Evolutionary conservation across 2,113 vertebrate genomes (phyloP).

Genomic region (Oostethus manadensis): DNA sequence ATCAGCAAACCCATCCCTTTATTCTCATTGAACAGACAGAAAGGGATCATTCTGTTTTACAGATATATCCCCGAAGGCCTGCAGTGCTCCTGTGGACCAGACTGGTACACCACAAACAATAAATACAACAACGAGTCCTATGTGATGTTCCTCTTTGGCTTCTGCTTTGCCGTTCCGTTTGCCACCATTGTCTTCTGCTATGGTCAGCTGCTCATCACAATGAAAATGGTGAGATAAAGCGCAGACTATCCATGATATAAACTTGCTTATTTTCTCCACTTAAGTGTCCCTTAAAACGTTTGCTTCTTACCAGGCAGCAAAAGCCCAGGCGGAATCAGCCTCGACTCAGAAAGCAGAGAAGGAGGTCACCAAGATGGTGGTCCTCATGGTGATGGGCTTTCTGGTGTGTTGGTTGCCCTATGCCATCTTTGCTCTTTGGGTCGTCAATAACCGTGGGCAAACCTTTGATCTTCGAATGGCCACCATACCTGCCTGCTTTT

Average conservation of each 20-base stretch:
- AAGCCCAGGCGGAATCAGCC: slow-evolving; percentile 67
- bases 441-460: slow-evolving; percentile 60
- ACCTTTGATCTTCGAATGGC: slow-evolving; percentile 61
- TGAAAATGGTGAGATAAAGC: slow-evolving; percentile 63
- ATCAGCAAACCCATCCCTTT: too few species aligned
- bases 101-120: slow-evolving; percentile 74
- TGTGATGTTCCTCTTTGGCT: slow-evolving; percentile 72
- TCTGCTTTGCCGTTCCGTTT: slow-evolving; percentile 71
- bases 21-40: background rate
- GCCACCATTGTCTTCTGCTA: slow-evolving; percentile 67
- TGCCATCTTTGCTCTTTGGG: slow-evolving; percentile 62
- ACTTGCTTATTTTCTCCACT: background rate
- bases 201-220: slow-evolving; percentile 63
- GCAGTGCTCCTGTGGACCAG: slow-evolving; percentile 74
- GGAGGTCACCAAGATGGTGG: slow-evolving; percentile 74
- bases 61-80: slow-evolving; percentile 76
- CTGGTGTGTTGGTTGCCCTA: slow-evolving; percentile 72
- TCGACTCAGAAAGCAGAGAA: slow-evolving; percentile 72
- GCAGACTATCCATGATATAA: background rate
- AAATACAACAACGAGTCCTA: slow-evolving; percentile 76
- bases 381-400: slow-evolving; percentile 72
- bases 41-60: background rate
- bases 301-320: slow-evolving; percentile 54
- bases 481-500: slow-evolving; percentile 63
- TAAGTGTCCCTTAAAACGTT: background rate